These are phyloP conservation scores for Glaucomys volans DNA, from an alignment of 2,113 vertebrate genomes.

Conservation along the genomic window DNA sequence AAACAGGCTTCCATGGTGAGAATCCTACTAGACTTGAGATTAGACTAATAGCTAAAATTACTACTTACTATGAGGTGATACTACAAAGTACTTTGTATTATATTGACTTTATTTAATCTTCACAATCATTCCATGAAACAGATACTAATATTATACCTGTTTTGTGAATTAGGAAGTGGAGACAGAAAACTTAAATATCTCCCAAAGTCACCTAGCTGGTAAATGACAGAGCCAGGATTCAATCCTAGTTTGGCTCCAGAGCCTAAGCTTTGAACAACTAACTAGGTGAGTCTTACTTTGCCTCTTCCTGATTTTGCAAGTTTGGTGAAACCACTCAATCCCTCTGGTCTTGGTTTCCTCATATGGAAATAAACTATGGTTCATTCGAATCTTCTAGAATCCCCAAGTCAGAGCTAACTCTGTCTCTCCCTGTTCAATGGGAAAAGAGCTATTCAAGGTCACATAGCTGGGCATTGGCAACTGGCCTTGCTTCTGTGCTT, in stretches of 20 bases:
- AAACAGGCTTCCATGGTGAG: not conserved
- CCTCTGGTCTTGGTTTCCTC: not conserved
- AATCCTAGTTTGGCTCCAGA: not conserved
- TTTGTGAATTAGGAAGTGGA: not conserved
- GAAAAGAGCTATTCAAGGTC: not conserved
- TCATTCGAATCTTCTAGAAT: not conserved
- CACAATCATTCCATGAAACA: not conserved
- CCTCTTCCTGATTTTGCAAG: not conserved
- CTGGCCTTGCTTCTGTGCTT: not conserved
- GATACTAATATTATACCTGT: not conserved
- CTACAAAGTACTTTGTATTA: not conserved
- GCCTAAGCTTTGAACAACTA: not conserved
- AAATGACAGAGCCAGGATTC: not conserved
- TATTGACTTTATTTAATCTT: not conserved
- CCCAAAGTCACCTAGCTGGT: not conserved
- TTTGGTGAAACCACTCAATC: not conserved
- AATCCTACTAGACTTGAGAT: not conserved
- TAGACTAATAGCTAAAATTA: not conserved
- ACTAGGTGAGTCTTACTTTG: not conserved
- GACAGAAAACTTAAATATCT: not conserved
- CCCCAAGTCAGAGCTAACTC: not conserved
- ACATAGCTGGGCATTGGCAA: not conserved
- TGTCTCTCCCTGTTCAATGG: not conserved
- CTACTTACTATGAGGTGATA: not conserved
- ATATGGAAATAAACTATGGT: not conserved